Base-by-base conservation (phyloP, 1,140 invertebrate genomes). In the Dermatophagoides farinae region DNA sequence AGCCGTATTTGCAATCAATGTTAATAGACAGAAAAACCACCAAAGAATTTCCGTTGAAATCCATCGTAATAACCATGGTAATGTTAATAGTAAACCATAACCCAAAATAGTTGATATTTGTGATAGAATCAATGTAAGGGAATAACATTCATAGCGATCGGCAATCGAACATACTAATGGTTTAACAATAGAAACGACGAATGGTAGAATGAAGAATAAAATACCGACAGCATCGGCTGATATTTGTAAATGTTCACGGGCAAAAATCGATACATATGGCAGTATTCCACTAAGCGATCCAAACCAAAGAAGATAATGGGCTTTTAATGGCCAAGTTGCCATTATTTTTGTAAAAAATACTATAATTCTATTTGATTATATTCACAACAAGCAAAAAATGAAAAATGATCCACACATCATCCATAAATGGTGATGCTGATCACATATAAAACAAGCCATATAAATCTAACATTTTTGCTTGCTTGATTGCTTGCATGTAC, bases 221-320 rank as follows among this genome's bases (percentile, higher is more conserved):
- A 71, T 62, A 12, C 69, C 71, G 10, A 70, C 62, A 50, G 70
- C 65, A 16, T 66, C 63, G 4, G 66, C 61, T 1, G 70, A 67
- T 10, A 72, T 65, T 37, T 69, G 69, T 10, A 50, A 22, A 44
- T 73, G 64, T 55, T 68, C 62, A 57, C 66, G 68, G 58, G 68
- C 71, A 63, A 68, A 70, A 1, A 72, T 60, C 6, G 69, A 58
- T n/a, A 73, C 64, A 62, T 70, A 74, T 16, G 73, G 71, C 25
- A 74, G 49, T 10, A 74, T 63, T 54, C 66, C 68, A 25, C 70
- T 70, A 49, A 71, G 57, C 55, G 58, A 41, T 1, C 54, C 55
- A 50, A 59, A 64, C 61, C 62, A 64, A 16, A 64, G 37, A 37
- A 46, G 50, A 37, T 61, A 63, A 52, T 64, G 61, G 4, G 39